phyloP scores from a whole-genome alignment of 2,888 invertebrate species.

The Lithophane semibrunnea region DNA sequence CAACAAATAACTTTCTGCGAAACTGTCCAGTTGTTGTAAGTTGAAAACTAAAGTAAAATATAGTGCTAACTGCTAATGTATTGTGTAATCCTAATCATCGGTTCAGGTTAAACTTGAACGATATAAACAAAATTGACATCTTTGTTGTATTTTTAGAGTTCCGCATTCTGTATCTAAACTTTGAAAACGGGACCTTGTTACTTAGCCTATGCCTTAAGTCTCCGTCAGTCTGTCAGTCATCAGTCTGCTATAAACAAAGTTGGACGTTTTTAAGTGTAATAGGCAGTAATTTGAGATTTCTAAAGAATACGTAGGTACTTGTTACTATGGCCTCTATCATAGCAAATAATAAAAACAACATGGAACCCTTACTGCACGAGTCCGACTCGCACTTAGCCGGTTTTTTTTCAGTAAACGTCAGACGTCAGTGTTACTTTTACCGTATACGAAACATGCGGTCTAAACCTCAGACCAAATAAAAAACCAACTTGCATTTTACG shows the following conservation, averaged over 20 bases:
- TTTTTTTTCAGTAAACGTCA: not conserved
- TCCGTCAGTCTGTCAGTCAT: not conserved
- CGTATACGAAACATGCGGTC: not conserved
- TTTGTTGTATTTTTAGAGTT: not conserved
- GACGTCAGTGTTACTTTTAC: not conserved
- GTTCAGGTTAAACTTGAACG: not conserved
- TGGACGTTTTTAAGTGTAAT: not conserved
- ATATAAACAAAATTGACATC: not conserved
- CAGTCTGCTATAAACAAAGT: not conserved
- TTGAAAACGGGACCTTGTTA: not conserved
- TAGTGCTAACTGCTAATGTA: not conserved
- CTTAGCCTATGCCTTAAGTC: not conserved
- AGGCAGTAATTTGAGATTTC: not conserved
- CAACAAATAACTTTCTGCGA: not conserved
- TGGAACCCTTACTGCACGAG: not conserved
- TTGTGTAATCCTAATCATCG: not conserved
- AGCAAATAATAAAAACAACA: not conserved
- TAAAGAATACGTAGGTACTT: not conserved
- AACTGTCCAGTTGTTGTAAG: not conserved
- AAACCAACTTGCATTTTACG: not conserved
- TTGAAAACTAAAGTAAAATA: not conserved
- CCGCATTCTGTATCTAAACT: not conserved
- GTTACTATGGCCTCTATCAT: not conserved
- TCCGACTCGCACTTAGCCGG: not conserved
- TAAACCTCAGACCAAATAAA: too few relatives aligned